Evolutionary conservation across 2,113 vertebrate species (phyloP), one percentile per base, ranked within the genome.

Genomic region (Chunga burmeisteri): DNA sequence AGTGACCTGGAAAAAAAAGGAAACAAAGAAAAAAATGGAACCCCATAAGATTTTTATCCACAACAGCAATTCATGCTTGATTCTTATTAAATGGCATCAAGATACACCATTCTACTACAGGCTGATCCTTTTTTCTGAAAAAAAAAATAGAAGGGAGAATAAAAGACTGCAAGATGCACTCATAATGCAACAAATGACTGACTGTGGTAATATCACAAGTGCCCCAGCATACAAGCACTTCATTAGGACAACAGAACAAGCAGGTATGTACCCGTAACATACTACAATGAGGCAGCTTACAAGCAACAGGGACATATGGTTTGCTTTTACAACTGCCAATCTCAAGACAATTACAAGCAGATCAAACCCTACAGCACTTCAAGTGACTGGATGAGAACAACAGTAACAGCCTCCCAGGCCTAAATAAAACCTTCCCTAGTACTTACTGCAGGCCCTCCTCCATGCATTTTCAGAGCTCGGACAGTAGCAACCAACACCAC

Each of bases 391-490:
- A 59, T 44, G 27, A 91, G 53, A 82, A 62, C 13, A 75, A 56
- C 4, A 50, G 38, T 34, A 81, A 79, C 13, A 68, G 8, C 3
- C 32, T 15, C 52, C 38, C 21, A 44, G 3, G 17, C 36, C 56
- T 59, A 15, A 47, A 62, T 47, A 56, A 81, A 42, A 16, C 34
- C 34, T 78, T 61, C 30, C 27, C 15, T 10, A 49, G 16, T 59
- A 94, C 99, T 98, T 88, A 99, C 99, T n/a, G 97, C 98, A 71
- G 99, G 99, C 36, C 99, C 99, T 56, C 99, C 99, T 38, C 99
- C 99, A 0, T 99, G 99, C 99, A 99, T 99, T 97, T 99, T 99
- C 68, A 99, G 98, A 67, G 99, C 99, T 92, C 99, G 98, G 68
- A 99, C 98, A 2, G 99, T 99, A 79, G 99, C 99, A 47, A 99